Evolutionary conservation across 2,888 invertebrate species (phyloP).

Genomic region (Cheilosia vulpina): DNA sequence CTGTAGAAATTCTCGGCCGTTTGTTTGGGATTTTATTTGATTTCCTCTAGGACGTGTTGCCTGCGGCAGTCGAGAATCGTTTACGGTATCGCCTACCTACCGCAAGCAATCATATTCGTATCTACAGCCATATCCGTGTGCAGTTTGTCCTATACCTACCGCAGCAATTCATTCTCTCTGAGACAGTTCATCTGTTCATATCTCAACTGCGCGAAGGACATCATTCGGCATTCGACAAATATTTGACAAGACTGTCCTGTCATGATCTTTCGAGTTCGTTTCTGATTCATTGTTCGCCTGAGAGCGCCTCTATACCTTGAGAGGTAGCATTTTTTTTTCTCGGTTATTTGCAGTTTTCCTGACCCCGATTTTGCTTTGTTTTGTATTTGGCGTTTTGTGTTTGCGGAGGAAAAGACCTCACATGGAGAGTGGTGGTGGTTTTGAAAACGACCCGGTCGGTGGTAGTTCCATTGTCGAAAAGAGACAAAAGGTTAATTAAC

Average conservation of each 20-base stretch:
- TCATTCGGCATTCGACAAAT: slow-evolving; percentile 53
- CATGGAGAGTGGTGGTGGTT: slow-evolving; percentile 25
- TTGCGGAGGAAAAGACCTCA: slow-evolving; percentile 39
- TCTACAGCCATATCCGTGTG: slow-evolving; percentile 43
- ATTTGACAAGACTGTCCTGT: slow-evolving; percentile 58
- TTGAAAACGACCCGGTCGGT: neutral
- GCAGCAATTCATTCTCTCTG: slow-evolving; percentile 58
- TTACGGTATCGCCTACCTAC: slow-evolving; percentile 57
- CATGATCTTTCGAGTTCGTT: neutral
- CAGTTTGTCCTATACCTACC: slow-evolving; percentile 38
- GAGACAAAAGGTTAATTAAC: slow-evolving; percentile 60
- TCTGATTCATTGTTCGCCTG: neutral
- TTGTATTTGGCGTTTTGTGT: slow-evolving; percentile 11
- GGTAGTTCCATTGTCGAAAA: slow-evolving; percentile 7
- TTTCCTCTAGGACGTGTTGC: slow-evolving; percentile 31
- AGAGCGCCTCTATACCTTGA: neutral
- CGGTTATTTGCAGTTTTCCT: slow-evolving; percentile 38
- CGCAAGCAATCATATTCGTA: slow-evolving; percentile 58
- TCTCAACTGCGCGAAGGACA: slow-evolving; percentile 36
- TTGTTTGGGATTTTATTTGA: slow-evolving; percentile 51
- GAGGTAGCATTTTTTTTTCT: neutral
- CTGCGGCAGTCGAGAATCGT: slow-evolving; percentile 53
- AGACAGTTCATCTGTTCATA: slow-evolving; percentile 23
- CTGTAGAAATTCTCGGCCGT: slow-evolving; percentile 1
- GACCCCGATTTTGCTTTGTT: slow-evolving; percentile 6